Evolutionary conservation across 2,888 invertebrate genomes (phyloP).

Genomic region (Girardia tigrina): DNA sequence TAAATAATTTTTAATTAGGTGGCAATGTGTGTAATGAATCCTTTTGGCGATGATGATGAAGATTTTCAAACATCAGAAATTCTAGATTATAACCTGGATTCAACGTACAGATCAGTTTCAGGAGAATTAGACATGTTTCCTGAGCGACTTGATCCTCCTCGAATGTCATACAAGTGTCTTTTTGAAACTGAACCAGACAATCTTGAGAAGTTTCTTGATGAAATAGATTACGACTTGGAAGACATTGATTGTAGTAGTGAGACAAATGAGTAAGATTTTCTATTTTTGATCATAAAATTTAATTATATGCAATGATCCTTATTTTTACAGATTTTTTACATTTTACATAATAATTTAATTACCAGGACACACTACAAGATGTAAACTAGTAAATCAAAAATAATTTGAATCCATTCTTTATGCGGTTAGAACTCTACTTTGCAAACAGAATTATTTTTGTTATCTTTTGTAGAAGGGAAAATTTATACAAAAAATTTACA

Average conservation of each 20-base stretch:
- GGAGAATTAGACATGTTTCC: constrained; percentile 16
- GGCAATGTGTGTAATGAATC: constrained; percentile 33
- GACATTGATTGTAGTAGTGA: constrained; percentile 16
- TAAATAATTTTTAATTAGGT: constrained; percentile 20
- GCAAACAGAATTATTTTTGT: no score
- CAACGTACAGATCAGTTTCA: background rate
- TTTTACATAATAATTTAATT: no score
- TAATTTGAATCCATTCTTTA: no score
- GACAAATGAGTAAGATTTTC: background rate
- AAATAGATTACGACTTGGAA: background rate
- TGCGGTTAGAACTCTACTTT: no score
- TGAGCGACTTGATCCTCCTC: constrained; percentile 3
- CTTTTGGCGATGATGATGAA: constrained; percentile 34
- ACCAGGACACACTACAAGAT: no score
- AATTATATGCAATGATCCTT: no score
- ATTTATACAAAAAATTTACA: no score
- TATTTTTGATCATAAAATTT: no score
- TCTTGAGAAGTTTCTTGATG: constrained; percentile 6
- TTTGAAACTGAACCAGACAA: background rate
- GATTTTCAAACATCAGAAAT: constrained; percentile 33
- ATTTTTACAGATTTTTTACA: no score
- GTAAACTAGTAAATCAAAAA: no score
- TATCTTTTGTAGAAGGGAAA: no score
- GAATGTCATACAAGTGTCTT: background rate
- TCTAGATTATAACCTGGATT: constrained; percentile 32